Base-by-base conservation (phyloP, 2,113 vertebrate genomes). In the Chinchilla lanigera region DNA sequence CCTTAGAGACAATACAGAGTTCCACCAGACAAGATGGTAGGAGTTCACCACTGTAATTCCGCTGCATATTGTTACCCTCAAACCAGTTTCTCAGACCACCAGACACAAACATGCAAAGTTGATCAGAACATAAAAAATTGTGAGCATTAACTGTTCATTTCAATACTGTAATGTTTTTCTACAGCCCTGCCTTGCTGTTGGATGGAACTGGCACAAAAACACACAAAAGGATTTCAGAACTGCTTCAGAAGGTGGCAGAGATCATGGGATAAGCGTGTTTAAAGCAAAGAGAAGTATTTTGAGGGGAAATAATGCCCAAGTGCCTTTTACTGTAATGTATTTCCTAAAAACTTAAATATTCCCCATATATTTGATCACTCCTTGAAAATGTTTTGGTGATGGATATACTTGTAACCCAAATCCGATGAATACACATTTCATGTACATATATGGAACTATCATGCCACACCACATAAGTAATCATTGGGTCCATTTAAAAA, bases 381-480 rank as follows among this genome's bases (percentile, higher is more conserved):
- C 35, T 69, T 69, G 65, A 38, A n/a, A 54, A 58, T 60, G n/a
- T 60, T 60, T 83, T 41, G 12, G 41, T 26, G 12, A 35, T 22
- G 41, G 20, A 44, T 69, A 44, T 10, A 44, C 8, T 30, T 3
- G 2, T 58, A 54, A 35, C 9, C 63, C 11, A 11, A 30, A 71
- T 26, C 5, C n/a, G 28, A 58, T 47, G 20, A 83, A 13, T 14
- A 60, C 20, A n/a, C 22, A 38, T 9, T 58, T 6, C 28, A 92
- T 50, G 11, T 50, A 4, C 17, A 30, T 30, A 24, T 11, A 6
- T 81, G 26, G 54, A 84, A n/a, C 28, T 50, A n/a, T 84, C 33
- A 26, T 6, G 19, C 4, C 3, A 17, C 3, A 58, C 7, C 3
- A 30, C 16, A 14, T 9, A 35, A 44, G 1, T 47, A n/a, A 7